Percentiles rank a stretch among this genome's conserved stretches.
These are phyloP conservation scores for Psix sp. DNA, from an alignment of 1,140 invertebrate genomes.

Conservation along the genomic window DNA sequence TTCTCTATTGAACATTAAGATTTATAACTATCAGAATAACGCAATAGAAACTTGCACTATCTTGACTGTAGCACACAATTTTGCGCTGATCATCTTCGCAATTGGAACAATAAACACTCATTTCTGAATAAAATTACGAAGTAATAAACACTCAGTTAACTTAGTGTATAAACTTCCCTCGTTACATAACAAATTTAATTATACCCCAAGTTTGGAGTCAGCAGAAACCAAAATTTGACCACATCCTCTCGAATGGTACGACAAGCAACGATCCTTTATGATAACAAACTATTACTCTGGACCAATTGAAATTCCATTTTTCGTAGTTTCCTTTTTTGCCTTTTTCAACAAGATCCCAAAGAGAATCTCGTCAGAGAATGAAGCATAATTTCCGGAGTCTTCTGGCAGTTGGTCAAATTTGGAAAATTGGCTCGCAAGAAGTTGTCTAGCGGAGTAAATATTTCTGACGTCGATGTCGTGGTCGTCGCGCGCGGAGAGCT, in stretches of 20 bases:
- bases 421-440: conserved; percentile 66
- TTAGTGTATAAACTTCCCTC: conserved; percentile 3
- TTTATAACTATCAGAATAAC: no score
- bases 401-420: conserved; percentile 65
- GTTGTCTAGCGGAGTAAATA: conserved; percentile 62
- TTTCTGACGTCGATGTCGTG: conserved; percentile 61
- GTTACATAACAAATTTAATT: conserved; percentile 8
- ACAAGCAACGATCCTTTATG: no score
- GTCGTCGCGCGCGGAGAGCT: conserved; percentile 61
- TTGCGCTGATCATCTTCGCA: no score
- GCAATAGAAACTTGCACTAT: no score
- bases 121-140: no score
- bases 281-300: no score
- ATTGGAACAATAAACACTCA: no score
- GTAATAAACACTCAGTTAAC: not conserved
- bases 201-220: not conserved
- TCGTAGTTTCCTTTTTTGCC: no score
- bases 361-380: conserved; percentile 21
- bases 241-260: not conserved
- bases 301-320: no score
- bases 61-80: no score
- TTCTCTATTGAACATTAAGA: no score
- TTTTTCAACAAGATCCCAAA: no score
- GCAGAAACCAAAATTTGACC: not conserved
- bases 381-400: conserved; percentile 64